Percentiles rank a stretch among this genome's conserved stretches.
Conservation (phyloP, 2,888 invertebrate genomes). For the Drosophila buzzatii region DNA sequence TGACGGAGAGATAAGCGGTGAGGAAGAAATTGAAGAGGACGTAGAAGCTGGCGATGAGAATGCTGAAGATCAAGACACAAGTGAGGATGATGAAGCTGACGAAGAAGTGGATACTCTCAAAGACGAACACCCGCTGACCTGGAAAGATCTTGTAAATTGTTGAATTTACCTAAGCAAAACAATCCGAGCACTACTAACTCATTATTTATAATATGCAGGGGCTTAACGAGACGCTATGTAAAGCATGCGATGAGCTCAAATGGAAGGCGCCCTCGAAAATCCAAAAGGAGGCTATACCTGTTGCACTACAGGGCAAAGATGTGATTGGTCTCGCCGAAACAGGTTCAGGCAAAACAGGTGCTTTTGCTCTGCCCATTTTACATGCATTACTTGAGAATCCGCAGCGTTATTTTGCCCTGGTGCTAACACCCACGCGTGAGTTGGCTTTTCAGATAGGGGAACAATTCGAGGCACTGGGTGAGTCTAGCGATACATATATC, state of each 20-base stretch:
- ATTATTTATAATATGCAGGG: constrained; percentile 88
- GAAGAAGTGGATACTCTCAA: constrained; percentile 33
- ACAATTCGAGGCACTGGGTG: constrained; percentile 98
- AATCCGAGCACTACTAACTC: neutral
- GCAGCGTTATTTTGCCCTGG: constrained; percentile 96
- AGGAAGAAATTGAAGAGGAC: constrained; percentile 41
- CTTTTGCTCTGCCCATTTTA: constrained; percentile 98
- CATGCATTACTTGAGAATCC: constrained; percentile 96
- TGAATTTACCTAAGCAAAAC: too few relatives aligned
- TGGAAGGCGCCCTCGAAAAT: constrained; percentile 98
- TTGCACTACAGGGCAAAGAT: constrained; percentile 94
- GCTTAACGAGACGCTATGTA: constrained; percentile 94
- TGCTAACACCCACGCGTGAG: constrained; percentile 98
- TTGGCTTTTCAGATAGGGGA: constrained; percentile 99
- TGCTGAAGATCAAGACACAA: constrained; percentile 21
- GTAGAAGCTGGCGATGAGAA: constrained; percentile 39
- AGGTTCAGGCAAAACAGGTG: constrained; percentile 96
- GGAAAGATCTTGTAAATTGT: constrained; percentile 88
- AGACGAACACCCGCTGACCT: constrained; percentile 83
- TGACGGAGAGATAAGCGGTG: constrained; percentile 64
- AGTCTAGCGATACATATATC: constrained; percentile 58
- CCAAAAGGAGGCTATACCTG: constrained; percentile 96
- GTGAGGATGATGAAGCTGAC: constrained; percentile 4
- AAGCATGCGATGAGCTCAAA: constrained; percentile 95
- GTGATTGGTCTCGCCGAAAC: constrained; percentile 90